Percentiles rank a stretch among this genome's conserved stretches.
These are phyloP conservation scores for Coregonus suidteri DNA, from an alignment of 2,797 vertebrate genomes.

Conservation along the genomic window DNA sequence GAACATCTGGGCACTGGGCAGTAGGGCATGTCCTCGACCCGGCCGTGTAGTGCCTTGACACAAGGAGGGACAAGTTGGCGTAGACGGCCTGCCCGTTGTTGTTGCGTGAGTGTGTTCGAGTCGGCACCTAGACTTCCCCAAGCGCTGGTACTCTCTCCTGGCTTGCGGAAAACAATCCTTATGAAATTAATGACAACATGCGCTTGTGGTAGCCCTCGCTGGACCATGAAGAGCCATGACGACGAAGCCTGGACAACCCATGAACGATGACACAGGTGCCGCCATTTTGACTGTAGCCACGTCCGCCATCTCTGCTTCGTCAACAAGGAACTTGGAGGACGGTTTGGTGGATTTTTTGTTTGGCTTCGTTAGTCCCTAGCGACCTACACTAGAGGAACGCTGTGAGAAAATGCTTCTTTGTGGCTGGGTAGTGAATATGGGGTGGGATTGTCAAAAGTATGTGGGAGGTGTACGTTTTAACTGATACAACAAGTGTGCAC, in stretches of 20 bases:
- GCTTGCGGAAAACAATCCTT: slow-evolving; percentile 76
- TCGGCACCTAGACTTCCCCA: background rate
- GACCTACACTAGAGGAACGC: background rate
- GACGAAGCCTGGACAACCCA: slow-evolving; percentile 80
- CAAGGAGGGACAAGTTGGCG: slow-evolving; percentile 74
- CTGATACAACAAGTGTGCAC: slow-evolving; percentile 4
- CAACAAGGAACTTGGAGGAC: background rate
- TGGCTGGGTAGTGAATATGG: background rate
- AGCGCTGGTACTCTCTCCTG: slow-evolving; percentile 20
- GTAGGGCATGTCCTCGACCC: slow-evolving; percentile 67
- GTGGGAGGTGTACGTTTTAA: slow-evolving; percentile 2
- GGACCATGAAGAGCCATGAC: slow-evolving; percentile 80
- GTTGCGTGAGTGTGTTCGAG: slow-evolving; percentile 53
- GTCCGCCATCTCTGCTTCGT: slow-evolving; percentile 47
- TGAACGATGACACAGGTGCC: slow-evolving; percentile 78
- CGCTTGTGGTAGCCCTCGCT: slow-evolving; percentile 76
- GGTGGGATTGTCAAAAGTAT: slow-evolving; percentile 32
- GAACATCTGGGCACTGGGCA: slow-evolving; percentile 81
- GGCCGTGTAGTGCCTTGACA: slow-evolving; percentile 36
- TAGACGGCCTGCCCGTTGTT: slow-evolving; percentile 71
- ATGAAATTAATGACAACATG: slow-evolving; percentile 79
- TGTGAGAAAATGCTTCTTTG: background rate
- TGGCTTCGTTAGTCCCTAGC: background rate
- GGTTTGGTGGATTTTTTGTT: background rate
- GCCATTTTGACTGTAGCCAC: slow-evolving; percentile 75